Percentiles rank a stretch among this genome's conserved stretches.
phyloP scores from a whole-genome alignment of 2,797 vertebrate species.

The Micromesistius poutassou region DNA sequence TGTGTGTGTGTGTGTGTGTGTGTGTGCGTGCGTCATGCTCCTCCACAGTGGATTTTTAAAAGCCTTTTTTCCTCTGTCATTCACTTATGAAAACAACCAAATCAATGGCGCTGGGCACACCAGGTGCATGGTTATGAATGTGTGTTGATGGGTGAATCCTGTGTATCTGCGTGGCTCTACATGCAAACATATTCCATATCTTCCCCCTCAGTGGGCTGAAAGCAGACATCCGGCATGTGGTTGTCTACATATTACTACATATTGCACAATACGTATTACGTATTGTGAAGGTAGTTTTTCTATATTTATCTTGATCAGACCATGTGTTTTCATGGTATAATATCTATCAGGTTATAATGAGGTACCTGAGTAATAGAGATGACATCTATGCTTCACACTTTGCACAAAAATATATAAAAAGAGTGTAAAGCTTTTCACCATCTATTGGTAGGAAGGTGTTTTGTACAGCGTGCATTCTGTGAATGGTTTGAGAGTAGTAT shows the following conservation, averaged over 20 bases:
- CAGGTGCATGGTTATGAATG: neutral
- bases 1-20: constrained; percentile 8
- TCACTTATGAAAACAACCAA: no score
- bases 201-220: neutral
- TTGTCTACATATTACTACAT: neutral
- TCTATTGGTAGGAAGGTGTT: neutral
- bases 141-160: constrained; percentile 4
- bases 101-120: neutral
- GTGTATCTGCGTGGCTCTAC: neutral
- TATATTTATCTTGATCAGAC: neutral
- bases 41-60: neutral
- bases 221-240: neutral
- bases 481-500: neutral
- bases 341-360: neutral
- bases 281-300: neutral
- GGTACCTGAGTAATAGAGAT: constrained; percentile 12
- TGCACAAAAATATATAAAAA: constrained; percentile 13
- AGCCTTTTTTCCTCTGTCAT: no score
- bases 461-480: neutral
- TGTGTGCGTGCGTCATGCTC: neutral
- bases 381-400: neutral
- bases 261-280: neutral
- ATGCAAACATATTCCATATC: neutral
- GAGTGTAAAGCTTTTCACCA: neutral
- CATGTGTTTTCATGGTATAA: neutral